Evolutionary conservation across 2,888 invertebrate genomes (phyloP).

Genomic region (Choreutis nemorana): DNA sequence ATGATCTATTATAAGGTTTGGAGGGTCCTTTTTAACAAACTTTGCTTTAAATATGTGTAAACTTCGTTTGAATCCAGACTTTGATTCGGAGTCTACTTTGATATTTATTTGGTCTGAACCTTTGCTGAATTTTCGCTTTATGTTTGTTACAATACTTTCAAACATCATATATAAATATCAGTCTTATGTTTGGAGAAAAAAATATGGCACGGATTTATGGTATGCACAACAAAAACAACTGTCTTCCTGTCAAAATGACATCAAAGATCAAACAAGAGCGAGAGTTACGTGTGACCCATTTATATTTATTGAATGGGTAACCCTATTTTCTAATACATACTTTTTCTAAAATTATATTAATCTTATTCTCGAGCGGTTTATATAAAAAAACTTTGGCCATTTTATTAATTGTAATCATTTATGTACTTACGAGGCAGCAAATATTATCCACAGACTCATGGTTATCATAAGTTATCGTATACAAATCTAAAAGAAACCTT

Average conservation of each 20-base stretch:
- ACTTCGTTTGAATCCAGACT: slow-evolving; percentile 36
- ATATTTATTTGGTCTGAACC: slow-evolving; percentile 29
- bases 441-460: slow-evolving; percentile 79
- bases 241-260: slow-evolving; percentile 23
- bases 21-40: slow-evolving; percentile 28
- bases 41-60: slow-evolving; percentile 42
- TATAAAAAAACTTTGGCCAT: no score
- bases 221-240: slow-evolving; percentile 21
- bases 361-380: no score
- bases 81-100: slow-evolving; percentile 25
- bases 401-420: no score
- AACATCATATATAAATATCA: slow-evolving; percentile 57
- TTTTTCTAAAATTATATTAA: no score
- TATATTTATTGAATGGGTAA: no score
- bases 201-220: slow-evolving; percentile 39
- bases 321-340: no score
- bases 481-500: slow-evolving; percentile 81
- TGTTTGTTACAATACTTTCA: slow-evolving; percentile 45
- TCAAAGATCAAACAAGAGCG: no score
- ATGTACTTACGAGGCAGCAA: slow-evolving; percentile 69
- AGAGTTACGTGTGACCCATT: no score
- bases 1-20: slow-evolving; percentile 21
- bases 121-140: slow-evolving; percentile 50
- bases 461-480: slow-evolving; percentile 85
- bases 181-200: slow-evolving; percentile 47